Evolutionary conservation across 2,888 invertebrate genomes (phyloP), one percentile per base, ranked within the genome.

Genomic region (Stenolophus ochropezus): DNA sequence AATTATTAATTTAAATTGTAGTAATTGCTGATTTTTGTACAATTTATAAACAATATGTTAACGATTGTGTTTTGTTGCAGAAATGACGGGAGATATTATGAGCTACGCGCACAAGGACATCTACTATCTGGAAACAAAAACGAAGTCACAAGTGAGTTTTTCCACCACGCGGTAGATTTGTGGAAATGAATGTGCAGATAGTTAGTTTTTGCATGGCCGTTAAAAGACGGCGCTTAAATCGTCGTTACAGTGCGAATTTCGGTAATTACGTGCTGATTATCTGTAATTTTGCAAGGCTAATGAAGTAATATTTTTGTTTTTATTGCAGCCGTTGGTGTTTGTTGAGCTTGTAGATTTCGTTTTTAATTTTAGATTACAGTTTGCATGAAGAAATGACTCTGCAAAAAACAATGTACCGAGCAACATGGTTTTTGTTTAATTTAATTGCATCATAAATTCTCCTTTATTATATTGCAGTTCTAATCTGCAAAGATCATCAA

Each of bases 81-180:
- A 84, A 83, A 88, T 88, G 88, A 88, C 87, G 85, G 87, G 88
- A 51, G 87, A 88, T 85, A 86, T 88, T 84, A 87, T 88, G 82
- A 87, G 87, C 85, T 88, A 85, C 83, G 85, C 86, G 21, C 88
- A 87, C 84, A 88, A 88, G 82, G 88, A 88, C 83, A 88, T 88
- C 82, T 88, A 88, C 84, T 88, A 87, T 85, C 84, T 88, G 85
- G 88, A 88, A 85, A 87, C 88, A 77, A 88, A 88, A 84, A 87
- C 87, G 82, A 88, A 87, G 85, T 85, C 87, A 71, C 87, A 88
- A 87, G 88, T 88, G 84, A 86, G 85, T 73, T 81, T 71, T 82
- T 77, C 23, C 33, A 25, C 8, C 47, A 58, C 21, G 25, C 53
- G 25, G 71, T 69, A 56, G 58, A 23, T 47, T 73, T 73, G 47